Percentiles rank a stretch among this genome's conserved stretches.
Evolutionary conservation across 1,140 invertebrate genomes (phyloP).

Genomic region (Tyrophagus putrescentiae): DNA sequence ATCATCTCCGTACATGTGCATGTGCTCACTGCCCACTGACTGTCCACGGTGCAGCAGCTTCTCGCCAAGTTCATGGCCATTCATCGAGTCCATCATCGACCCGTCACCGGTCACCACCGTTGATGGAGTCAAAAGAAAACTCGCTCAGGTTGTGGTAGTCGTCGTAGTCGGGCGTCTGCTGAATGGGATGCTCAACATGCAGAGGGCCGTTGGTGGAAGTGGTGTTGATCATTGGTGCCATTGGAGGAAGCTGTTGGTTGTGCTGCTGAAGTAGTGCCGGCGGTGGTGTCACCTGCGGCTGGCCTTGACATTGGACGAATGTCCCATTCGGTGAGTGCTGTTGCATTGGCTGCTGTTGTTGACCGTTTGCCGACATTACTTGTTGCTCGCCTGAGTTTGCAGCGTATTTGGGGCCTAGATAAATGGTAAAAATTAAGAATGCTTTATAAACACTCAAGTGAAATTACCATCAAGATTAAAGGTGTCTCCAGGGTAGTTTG

Average conservation of each 20-base stretch:
- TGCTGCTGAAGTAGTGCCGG: neutral
- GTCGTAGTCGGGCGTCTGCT: neutral
- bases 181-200: neutral
- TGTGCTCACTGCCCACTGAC: neutral
- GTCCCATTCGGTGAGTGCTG: neutral
- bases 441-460: too few species aligned
- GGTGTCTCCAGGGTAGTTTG: too few species aligned
- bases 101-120: neutral
- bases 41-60: neutral
- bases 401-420: neutral
- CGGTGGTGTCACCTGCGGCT: neutral
- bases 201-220: too few species aligned
- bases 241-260: neutral
- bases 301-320: neutral
- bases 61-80: neutral
- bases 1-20: neutral
- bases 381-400: neutral
- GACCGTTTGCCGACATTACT: neutral
- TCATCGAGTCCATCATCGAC: too few species aligned
- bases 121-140: neutral
- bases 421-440: too few species aligned
- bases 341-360: too few species aligned
- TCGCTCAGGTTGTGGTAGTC: constrained; percentile 1
- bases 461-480: too few species aligned
- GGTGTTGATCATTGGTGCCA: too few species aligned